These are phyloP conservation scores for Ochotona curzoniae DNA, from an alignment of 2,113 vertebrate genomes.

Conservation along the genomic window DNA sequence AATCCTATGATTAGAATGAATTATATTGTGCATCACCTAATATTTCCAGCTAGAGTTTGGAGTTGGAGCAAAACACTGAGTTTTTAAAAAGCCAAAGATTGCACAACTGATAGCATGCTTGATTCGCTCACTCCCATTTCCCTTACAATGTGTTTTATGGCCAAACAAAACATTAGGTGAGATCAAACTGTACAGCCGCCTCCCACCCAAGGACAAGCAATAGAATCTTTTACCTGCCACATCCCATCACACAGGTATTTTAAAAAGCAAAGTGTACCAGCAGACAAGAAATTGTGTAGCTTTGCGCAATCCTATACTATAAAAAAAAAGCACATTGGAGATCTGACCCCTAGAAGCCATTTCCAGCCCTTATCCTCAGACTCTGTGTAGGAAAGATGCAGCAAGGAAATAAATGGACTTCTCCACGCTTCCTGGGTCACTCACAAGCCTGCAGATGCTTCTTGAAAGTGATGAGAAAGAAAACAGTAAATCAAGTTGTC, in stretches of 20 bases:
- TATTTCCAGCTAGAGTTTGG: background rate
- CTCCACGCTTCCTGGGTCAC: constrained; percentile 64
- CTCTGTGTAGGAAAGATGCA: background rate
- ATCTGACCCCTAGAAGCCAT: constrained; percentile 48
- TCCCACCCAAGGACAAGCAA: background rate
- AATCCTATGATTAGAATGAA: background rate
- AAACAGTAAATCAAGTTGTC: constrained; percentile 78
- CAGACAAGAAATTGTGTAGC: background rate
- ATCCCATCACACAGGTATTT: background rate
- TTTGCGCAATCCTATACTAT: background rate
- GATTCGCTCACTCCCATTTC: background rate
- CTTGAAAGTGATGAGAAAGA: constrained; percentile 72
- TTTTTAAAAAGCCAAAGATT: background rate
- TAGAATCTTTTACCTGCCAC: constrained; percentile 44
- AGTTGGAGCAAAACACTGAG: background rate
- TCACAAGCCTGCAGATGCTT: constrained; percentile 64
- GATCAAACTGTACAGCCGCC: constrained; percentile 12
- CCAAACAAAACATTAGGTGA: constrained; percentile 15
- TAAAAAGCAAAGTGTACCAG: background rate
- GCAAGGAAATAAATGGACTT: constrained; percentile 72
- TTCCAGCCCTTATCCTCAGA: constrained; percentile 48
- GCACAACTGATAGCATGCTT: background rate
- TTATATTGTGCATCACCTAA: background rate
- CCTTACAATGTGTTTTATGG: background rate
- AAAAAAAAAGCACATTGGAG: constrained; percentile 42